Evolutionary conservation across 2,888 invertebrate genomes (phyloP).

Genomic region (Cheilosia grossa): DNA sequence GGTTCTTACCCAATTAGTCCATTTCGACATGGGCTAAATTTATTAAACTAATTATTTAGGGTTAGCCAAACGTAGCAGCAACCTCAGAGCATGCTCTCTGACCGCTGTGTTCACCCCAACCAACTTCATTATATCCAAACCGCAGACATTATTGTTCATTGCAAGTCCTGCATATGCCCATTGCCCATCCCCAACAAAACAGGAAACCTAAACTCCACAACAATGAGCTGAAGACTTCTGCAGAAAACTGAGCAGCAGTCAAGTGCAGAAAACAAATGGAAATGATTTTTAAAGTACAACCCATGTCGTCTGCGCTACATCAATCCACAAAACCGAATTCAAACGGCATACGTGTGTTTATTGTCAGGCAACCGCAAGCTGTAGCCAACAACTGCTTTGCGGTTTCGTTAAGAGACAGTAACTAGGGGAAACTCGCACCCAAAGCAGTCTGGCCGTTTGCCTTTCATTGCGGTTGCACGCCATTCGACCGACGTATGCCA

Average conservation of each 20-base stretch:
- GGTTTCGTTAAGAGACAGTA: conserved; percentile 66
- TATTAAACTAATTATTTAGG: conserved; percentile 31
- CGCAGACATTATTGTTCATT: conserved; percentile 6
- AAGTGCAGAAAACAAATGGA: conserved; percentile 42
- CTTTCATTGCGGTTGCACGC: conserved; percentile 50
- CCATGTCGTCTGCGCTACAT: neutral
- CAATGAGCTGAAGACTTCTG: neutral
- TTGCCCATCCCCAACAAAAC: neutral
- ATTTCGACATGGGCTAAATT: neutral
- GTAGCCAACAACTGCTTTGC: conserved; percentile 70
- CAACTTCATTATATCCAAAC: conserved; percentile 49
- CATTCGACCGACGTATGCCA: conserved; percentile 13
- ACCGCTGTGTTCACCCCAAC: conserved; percentile 24
- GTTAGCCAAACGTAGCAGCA: conserved; percentile 21
- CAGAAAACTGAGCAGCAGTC: conserved; percentile 31
- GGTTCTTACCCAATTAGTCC: neutral
- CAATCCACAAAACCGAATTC: conserved; percentile 63
- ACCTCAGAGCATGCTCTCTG: conserved; percentile 42
- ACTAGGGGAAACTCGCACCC: conserved; percentile 25
- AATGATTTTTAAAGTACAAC: conserved; percentile 14
- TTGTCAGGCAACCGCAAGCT: conserved; percentile 69
- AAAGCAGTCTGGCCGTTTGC: conserved; percentile 22
- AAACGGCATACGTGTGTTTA: conserved; percentile 70
- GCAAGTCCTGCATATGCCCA: neutral
- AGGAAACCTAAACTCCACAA: conserved; percentile 20